Evolutionary conservation across 2,113 vertebrate species (phyloP), one percentile per base, ranked within the genome.

Genomic region (Mola mola): DNA sequence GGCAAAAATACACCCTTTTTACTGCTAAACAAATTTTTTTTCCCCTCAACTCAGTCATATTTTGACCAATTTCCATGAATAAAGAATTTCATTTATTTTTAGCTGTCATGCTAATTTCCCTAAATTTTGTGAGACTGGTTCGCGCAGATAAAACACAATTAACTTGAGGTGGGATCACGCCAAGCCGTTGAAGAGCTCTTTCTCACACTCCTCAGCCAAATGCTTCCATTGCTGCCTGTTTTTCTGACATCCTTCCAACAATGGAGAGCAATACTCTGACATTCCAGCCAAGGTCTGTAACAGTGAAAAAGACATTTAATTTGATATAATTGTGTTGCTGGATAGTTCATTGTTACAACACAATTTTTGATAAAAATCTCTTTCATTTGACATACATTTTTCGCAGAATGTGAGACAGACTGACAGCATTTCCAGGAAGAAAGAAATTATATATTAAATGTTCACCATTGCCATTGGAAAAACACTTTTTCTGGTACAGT

Each of bases 151-250:
- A 13, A 17, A 50, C 9, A 34, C 9, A 34, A 33, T 33, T 11
- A 11, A 11, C 29, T 33, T 33, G 29, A 31, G 16, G 43, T 22
- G 44, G 22, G 84, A 85, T 90, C 86, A 90, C 73, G 84, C 91
- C 43, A 91, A 90, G 66, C 93, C 93, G 0, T 95, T 96, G 6
- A 94, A 63, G 66, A 92, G 63, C 3, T 50, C 90, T 78, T 93
- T 93, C 78, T 98, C 94, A 1, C 94, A 93, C 63, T 97, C 94
- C 61, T 98, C 94, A 0, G 96, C 94, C 21, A 99, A 86, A 17
- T 85, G 80, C 81, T 97, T 94, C 97, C 97, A 99, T 49, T 95
- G 94, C 78, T 95, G 94, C 58, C 95, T 91, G 85, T 99, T 99
- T 53, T 90, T 93, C 62, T 90, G 94, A 80, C 97, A 99, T 69